phyloP scores from a whole-genome alignment of 2,797 vertebrate species.

The Loris lydekkerianus region DNA sequence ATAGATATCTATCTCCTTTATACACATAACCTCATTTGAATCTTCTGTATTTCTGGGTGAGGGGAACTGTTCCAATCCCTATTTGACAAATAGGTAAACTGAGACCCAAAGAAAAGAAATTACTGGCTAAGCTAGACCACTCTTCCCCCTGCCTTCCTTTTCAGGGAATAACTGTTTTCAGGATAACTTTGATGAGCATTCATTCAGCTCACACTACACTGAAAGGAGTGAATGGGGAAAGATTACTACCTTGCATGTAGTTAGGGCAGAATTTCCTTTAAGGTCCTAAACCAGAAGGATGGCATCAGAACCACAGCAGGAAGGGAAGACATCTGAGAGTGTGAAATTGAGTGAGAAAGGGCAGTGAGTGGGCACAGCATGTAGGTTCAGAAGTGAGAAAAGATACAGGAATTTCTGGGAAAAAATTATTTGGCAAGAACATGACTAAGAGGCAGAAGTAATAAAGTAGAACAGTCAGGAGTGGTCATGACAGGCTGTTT shows the following conservation, averaged over 20 bases:
- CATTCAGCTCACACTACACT: neutral
- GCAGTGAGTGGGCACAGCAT: neutral
- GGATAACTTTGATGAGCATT: neutral
- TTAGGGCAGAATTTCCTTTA: neutral
- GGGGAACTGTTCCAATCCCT: fast-evolving
- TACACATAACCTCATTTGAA: neutral
- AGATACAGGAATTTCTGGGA: neutral
- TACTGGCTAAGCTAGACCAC: too few species aligned
- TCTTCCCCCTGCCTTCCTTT: neutral
- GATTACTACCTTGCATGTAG: neutral
- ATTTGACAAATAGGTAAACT: neutral
- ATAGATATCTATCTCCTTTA: neutral
- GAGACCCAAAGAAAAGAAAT: neutral
- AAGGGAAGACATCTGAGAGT: neutral
- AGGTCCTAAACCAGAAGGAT: neutral
- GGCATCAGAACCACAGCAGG: neutral
- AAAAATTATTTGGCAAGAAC: too few species aligned
- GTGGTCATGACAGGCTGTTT: neutral
- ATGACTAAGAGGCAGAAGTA: neutral
- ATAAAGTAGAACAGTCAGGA: neutral
- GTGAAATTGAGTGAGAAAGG: neutral
- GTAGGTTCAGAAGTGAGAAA: neutral
- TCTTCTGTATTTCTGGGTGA: neutral
- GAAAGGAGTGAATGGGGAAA: neutral
- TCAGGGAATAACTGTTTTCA: neutral